Evolutionary conservation across 2,797 vertebrate species (phyloP).

Genomic region (Babyrousa celebensis): DNA sequence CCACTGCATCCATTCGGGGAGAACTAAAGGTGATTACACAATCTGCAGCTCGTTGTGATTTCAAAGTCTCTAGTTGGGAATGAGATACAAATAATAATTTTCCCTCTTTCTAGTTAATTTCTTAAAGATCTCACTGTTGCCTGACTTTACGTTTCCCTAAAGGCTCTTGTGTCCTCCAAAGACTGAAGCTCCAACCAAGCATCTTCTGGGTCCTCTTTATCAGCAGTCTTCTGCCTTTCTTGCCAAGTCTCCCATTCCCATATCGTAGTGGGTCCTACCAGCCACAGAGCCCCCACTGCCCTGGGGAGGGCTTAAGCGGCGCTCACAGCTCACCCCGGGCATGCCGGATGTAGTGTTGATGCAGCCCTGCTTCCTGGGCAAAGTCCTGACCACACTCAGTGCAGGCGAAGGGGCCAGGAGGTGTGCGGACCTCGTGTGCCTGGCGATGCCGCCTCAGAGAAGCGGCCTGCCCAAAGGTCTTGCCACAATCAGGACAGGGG

Average conservation of each 20-base stretch:
- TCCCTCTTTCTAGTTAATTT: background rate
- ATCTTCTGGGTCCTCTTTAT: background rate
- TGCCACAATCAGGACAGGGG: slow-evolving; percentile 85
- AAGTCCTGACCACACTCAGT: slow-evolving; percentile 94
- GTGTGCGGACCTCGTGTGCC: slow-evolving; percentile 88
- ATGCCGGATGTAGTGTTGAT: slow-evolving; percentile 92
- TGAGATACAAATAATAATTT: background rate
- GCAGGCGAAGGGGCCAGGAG: slow-evolving; percentile 92
- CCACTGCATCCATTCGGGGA: slow-evolving; percentile 45
- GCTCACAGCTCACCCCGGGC: slow-evolving; percentile 85
- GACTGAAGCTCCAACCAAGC: background rate
- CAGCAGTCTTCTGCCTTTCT: slow-evolving; percentile 21
- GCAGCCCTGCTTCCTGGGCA: slow-evolving; percentile 93
- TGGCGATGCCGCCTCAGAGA: slow-evolving; percentile 88
- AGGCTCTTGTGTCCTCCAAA: slow-evolving; percentile 31
- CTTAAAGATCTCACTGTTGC: background rate
- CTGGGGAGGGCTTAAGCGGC: background rate
- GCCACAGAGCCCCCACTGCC: background rate
- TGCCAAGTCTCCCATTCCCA: background rate
- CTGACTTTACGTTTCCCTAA: slow-evolving; percentile 26
- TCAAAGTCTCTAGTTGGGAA: slow-evolving; percentile 58
- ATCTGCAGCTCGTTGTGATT: slow-evolving; percentile 42
- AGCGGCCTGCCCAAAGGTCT: slow-evolving; percentile 91
- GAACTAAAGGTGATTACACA: slow-evolving; percentile 71
- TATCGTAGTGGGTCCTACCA: background rate